Evolutionary conservation across 2,888 invertebrate species (phyloP).

Genomic region (Tetropium fuscum): DNA sequence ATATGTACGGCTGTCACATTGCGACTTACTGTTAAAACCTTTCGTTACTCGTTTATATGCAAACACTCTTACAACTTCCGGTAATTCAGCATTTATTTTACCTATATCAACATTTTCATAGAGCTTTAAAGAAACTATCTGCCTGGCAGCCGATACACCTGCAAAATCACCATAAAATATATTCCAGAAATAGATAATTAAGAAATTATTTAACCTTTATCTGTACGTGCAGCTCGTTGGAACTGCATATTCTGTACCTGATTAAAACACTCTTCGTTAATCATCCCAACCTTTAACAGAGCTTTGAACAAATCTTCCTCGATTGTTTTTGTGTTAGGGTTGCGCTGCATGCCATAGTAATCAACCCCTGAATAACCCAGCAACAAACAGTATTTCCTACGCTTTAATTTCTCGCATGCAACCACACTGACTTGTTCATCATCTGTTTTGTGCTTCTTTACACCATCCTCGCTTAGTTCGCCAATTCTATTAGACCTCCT

Average conservation of each 20-base stretch:
- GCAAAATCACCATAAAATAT: slow-evolving; percentile 6
- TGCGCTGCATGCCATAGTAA: slow-evolving; percentile 97
- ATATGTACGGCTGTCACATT: slow-evolving; percentile 94
- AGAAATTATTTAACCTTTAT: slow-evolving; percentile 74
- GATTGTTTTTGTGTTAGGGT: slow-evolving; percentile 89
- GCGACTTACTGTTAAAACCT: slow-evolving; percentile 93
- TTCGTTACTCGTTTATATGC: slow-evolving; percentile 88
- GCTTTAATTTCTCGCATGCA: slow-evolving; percentile 71
- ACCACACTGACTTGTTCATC: slow-evolving; percentile 45
- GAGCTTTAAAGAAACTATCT: slow-evolving; percentile 93
- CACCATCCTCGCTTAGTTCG: slow-evolving; percentile 51
- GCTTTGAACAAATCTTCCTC: slow-evolving; percentile 92
- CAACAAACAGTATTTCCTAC: slow-evolving; percentile 85
- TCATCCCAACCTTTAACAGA: slow-evolving; percentile 81
- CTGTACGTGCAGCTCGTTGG: slow-evolving; percentile 96
- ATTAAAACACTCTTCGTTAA: slow-evolving; percentile 83
- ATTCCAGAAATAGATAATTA: too few relatives aligned
- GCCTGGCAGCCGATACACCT: slow-evolving; percentile 91
- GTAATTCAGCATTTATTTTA: slow-evolving; percentile 84
- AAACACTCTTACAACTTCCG: slow-evolving; percentile 87
- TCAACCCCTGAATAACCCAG: slow-evolving; percentile 93
- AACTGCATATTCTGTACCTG: slow-evolving; percentile 87
- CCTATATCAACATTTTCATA: slow-evolving; percentile 75
- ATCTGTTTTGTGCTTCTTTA: slow-evolving; percentile 53
- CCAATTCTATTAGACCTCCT: slow-evolving; percentile 61